Conservation (phyloP, 2,113 vertebrate species). For the Pithys albifrons region DNA sequence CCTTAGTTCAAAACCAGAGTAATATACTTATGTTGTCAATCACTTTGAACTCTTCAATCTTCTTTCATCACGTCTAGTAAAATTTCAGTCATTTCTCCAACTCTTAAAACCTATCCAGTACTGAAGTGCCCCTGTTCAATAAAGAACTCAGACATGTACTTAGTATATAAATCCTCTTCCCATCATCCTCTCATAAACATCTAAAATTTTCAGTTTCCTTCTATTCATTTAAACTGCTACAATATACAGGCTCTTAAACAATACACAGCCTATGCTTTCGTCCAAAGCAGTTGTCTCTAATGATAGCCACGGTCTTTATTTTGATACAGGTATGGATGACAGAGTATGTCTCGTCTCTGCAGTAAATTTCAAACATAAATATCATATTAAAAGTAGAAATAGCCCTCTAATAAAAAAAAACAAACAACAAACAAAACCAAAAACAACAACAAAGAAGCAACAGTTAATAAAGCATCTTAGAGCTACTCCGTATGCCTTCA, state of each 20-base stretch:
- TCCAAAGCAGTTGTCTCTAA: neutral
- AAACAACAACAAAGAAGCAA: neutral
- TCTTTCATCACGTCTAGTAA: neutral
- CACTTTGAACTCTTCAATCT: neutral
- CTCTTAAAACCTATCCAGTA: neutral
- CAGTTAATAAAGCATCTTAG: neutral
- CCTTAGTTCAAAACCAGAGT: neutral
- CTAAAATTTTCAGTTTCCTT: neutral
- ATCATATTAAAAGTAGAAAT: neutral
- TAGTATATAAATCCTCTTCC: neutral
- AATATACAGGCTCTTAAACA: neutral
- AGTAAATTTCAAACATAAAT: neutral
- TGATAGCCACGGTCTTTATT: neutral
- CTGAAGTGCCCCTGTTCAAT: neutral
- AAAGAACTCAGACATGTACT: neutral
- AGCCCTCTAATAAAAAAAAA: neutral
- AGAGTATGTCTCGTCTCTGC: neutral
- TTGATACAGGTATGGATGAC: neutral
- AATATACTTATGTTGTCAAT: neutral
- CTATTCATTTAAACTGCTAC: neutral
- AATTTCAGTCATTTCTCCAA: neutral
- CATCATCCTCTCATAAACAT: neutral
- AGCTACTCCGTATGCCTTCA: neutral
- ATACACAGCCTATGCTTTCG: neutral
- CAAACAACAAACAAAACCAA: neutral